Base-by-base conservation (phyloP, 2,113 vertebrate genomes). In the Fregata magnificens region DNA sequence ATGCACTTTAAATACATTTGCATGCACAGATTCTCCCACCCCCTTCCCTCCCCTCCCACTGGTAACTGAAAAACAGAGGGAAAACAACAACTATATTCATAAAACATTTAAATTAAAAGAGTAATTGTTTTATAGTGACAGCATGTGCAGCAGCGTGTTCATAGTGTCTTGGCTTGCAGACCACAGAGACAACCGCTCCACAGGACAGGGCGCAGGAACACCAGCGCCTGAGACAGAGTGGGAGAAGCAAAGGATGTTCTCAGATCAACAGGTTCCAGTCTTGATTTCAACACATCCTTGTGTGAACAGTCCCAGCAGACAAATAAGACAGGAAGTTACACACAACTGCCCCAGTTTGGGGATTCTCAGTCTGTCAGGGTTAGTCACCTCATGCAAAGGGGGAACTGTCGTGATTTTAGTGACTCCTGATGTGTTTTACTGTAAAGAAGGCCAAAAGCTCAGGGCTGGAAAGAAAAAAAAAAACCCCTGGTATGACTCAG, bases 21-120 rank as follows among this genome's bases (percentile, higher is more conserved):
- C 96, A 97, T 96, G 96, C 95, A 95, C 81, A 90, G 70, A 72
- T 89, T 90, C 36, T 85, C 95, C 93, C 92, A 50, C 59, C 31
- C 89, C 78, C 18, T 36, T 32, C 82, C 86, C 87, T 36, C 72
- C 84, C 69, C 52, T 88, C 91, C 73, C 71, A 71, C 42, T 34
- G 86, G 77, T 85, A 95, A 94, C 66, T 94, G 89, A 96, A 73
- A 70, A 59, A 84, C 82, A 83, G 88, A 94, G 88, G 96, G 93
- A 95, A 92, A 97, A 95, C 86, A 85, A 94, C 95, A 95, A 65
- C 78, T 91, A 95, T 96, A 94, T 82, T 94, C 62, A 85, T 93
- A 95, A 95, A 92, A 95, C 86, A 85, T 85, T 96, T 94, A 96
- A 97, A 97, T 97, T 96, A 96, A 95, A 79, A 94, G 89, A 92